Evolutionary conservation across 2,797 vertebrate species (phyloP), one percentile per base, ranked within the genome.

Genomic region (Orestias chungarensis): DNA sequence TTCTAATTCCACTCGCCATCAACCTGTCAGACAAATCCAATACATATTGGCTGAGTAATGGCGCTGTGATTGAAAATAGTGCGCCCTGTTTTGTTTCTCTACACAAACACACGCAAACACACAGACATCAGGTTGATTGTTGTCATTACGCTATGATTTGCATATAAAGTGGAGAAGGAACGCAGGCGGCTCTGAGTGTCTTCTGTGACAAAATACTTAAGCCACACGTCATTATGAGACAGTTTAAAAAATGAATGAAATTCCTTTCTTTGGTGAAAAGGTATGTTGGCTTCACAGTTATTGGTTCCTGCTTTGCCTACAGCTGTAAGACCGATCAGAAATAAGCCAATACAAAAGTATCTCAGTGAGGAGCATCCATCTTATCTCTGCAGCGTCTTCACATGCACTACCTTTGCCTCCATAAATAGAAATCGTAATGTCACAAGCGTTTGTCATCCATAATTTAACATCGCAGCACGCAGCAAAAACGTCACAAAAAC

Each of bases 111-210:
- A 23, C 20, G 46, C 49, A 35, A 71, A 7, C 68, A 44, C 18
- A 46, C 10, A 40, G 49, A 38, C 66, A 88, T 80, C 82, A 70
- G 76, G 84, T 87, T 91, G 84, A 91, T 90, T 61, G 81, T 71
- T 73, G 23, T 74, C 74, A 59, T 89, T 89, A 75, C 69, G 72
- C 85, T 81, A 81, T 75, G 73, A 91, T 93, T 93, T 91, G 86
- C 91, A 93, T 93, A 90, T 92, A 92, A 89, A 93, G 87, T 91
- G 86, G 85, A 43, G 64, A 40, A 67, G 64, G 86, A 86, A 87
- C 68, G 74, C 78, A 57, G 77, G 75, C 68, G 49, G 76, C 65
- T 68, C 71, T 43, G 78, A 86, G 86, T 74, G 57, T 80, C 81
- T 85, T 83, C 57, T 87, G 77, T 85, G 82, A 89, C 77, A 86